These are phyloP conservation scores for Ochropacha duplaris DNA, from an alignment of 2,888 invertebrate species.

Conservation along the genomic window DNA sequence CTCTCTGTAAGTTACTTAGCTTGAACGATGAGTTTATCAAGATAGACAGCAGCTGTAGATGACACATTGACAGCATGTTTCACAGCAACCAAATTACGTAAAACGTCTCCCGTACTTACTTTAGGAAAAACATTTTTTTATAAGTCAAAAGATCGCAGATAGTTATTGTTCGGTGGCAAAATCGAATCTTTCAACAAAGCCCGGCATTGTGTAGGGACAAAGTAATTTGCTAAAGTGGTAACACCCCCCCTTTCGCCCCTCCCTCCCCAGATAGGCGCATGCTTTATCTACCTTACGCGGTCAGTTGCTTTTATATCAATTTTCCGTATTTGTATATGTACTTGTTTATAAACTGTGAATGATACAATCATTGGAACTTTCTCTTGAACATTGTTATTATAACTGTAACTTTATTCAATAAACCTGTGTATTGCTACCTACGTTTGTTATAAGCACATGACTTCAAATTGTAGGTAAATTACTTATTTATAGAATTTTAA, in stretches of 20 bases:
- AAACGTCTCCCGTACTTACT: background rate
- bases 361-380: no score
- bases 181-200: conserved; percentile 50
- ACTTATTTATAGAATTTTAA: no score
- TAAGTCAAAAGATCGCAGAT: conserved; percentile 28
- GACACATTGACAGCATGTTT: background rate
- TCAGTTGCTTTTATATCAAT: conserved; percentile 8
- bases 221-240: conserved; percentile 70
- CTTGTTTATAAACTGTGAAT: background rate
- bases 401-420: no score
- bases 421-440: no score
- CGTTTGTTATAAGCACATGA: no score
- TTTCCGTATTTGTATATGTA: conserved; percentile 11
- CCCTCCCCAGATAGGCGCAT: conserved; percentile 32
- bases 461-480: no score
- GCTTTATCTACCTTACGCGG: conserved; percentile 24
- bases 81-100: background rate
- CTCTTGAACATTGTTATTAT: no score
- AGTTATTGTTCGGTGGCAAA: conserved; percentile 51
- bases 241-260: conserved; percentile 31
- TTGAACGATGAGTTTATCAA: no score
- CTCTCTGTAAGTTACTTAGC: no score
- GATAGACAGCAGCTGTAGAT: no score
- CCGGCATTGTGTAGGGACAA: conserved; percentile 49
- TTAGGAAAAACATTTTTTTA: conserved; percentile 11